Base-by-base conservation (phyloP, 2,797 vertebrate genomes). In the Ptychadena robeensis region DNA sequence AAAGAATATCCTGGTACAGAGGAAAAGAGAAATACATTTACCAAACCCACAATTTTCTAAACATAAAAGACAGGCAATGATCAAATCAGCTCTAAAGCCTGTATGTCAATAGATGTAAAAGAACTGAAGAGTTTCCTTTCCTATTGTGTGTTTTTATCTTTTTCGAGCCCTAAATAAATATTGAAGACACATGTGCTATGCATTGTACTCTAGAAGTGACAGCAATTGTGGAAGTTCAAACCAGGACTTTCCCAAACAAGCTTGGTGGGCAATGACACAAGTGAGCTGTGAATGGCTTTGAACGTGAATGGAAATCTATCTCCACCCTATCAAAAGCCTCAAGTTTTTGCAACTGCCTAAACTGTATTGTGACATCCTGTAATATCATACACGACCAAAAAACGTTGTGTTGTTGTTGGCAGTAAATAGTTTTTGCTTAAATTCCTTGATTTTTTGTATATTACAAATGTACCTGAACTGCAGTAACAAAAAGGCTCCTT, bases 231-330 rank as follows among this genome's bases (percentile, higher is more conserved):
- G 18, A 72, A 73, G 79, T 81, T 81, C 79, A 81, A 81, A 81
- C 79, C 61, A 81, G 69, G 79, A 65, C 69, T 81, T 80, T 66
- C 79, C 69, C 79, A 81, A 69, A 73, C 70, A 44, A 35, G 44
- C 59, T 57, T 71, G 57, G 57, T 80, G 57, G 69, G 37, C 57
- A 73, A 53, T 81, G 61, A 81, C 68, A 81, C 66, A 66, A n/a
- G 34, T n/a, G 67, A 71, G 57, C 35, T 12, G 37, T 64, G 22
- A 48, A 69, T 44, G 59, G 79, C 79, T 80, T 80, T 80, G 79
- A 80, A 80, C 79, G 63, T 70, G 66, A 80, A 80, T 80, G 25
- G 34, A 34, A 3, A 61, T 80, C 66, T 61, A 30, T 80, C 53
- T 22, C 67, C 32, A 61, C 34, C 34, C 37, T 68, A 80, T 35